Base-by-base conservation (phyloP, 2,797 vertebrate genomes). In the Kryptolebias ocellatus region DNA sequence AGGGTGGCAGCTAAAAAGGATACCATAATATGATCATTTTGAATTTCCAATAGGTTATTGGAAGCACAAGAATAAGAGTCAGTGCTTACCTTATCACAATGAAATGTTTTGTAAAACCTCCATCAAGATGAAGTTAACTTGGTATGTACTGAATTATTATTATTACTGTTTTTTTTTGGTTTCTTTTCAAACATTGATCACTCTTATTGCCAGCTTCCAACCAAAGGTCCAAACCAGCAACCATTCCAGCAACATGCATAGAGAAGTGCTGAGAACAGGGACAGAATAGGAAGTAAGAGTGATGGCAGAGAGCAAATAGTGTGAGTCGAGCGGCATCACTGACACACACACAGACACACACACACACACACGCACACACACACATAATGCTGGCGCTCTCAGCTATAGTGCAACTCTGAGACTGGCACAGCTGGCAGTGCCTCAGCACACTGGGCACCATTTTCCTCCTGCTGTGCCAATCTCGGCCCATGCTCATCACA, bases 361-460 rank as follows among this genome's bases (percentile, higher is more conserved):
- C 7, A 8, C 2, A 37, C 34, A 49, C 51, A 60, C 45, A 20
- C 50, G 53, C 47, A 57, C 46, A 16, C 50, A 44, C 50, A 49
- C 61, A 27, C 60, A 57, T 53, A 52, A 34, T 67, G 55, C 80
- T 85, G 83, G 82, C 82, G 58, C 10, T 5, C 74, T 81, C 62
- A 55, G 62, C 65, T 56, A 37, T 63, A 65, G 76, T 82, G 80
- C 71, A 82, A 80, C 79, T 84, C 63, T 11, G 83, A 80, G 83
- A 74, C 77, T 83, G 84, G 80, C 88, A 85, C 88, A 87, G 87
- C 89, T 90, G 90, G 89, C 89, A 74, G 77, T 45, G 80, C 69
- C 81, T 64, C 44, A 81, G 61, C 81, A 74, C 82, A 78, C 83
- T 83, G 90, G 90, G 85, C 89, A 83, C 72, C 42, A 34, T 72